Base-by-base conservation (phyloP, 2,797 vertebrate species). In the Rhynchotus rufescens region DNA sequence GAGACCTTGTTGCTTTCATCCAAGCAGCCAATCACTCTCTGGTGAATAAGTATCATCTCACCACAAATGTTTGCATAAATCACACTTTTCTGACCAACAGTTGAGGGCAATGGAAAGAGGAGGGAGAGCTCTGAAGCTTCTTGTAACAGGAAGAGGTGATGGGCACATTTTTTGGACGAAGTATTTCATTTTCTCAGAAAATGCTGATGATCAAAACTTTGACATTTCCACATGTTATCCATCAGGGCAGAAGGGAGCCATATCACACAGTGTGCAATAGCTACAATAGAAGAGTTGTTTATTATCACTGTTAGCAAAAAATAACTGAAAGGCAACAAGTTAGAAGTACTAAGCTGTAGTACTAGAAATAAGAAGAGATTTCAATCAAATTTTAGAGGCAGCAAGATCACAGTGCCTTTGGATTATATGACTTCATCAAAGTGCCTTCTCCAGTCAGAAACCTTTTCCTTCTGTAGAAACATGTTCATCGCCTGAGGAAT, bases 151-250 rank as follows among this genome's bases (percentile, higher is more conserved):
- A 28, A 83, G 52, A 61, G 38, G 3, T 77, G 40, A 87, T 17
- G 9, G 66, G 42, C 21, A 72, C 56, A 34, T 49, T 34, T 87
- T 67, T 23, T 67, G 69, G 25, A 69, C 20, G 80, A 86, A 80
- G 56, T 52, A 57, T 12, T 80, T 83, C 1, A 30, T 87, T 78
- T 83, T 86, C 49, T 61, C 44, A 72, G 73, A 85, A 47, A 68
- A 72, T 25, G 1, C 44, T 1, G 2, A 14, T 13, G 85, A 14
- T 59, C 83, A 21, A 84, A 66, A 51, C 38, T 78, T 89, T 45
- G 80, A 3, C 10, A 7, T 56, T 56, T 56, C 54, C 30, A 65
- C 10, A 59, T 54, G 15, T 23, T 78, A 90, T 84, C 73, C 38
- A 66, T 32, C 79, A 82, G 66, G 76, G 17, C 59, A 51, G 15